phyloP scores from a whole-genome alignment of 2,113 vertebrate genomes.

The Meleagris gallopavo region DNA sequence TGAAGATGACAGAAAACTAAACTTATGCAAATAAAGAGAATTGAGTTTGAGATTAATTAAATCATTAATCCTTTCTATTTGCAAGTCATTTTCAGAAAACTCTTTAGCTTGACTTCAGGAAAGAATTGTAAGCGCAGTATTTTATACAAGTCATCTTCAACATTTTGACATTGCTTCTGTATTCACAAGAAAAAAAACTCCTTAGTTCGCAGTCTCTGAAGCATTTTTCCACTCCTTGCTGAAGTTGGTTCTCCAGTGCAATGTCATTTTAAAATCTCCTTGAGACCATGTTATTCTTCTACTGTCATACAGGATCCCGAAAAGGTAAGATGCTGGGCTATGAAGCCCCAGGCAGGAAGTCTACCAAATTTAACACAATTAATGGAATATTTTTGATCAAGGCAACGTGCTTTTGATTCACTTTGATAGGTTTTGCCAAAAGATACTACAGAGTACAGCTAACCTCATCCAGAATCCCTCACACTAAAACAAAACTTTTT shows the following conservation, averaged over 20 bases:
- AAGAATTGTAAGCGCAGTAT: neutral
- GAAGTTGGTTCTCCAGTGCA: neutral
- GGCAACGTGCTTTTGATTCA: neutral
- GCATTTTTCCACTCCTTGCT: neutral
- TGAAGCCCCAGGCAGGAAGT: accelerated
- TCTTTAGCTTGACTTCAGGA: neutral
- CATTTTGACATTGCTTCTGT: neutral
- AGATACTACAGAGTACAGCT: neutral
- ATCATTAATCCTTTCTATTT: neutral
- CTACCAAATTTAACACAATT: neutral
- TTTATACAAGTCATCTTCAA: neutral
- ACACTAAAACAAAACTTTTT: neutral
- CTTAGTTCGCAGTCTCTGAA: neutral
- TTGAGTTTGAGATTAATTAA: neutral
- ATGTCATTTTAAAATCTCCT: neutral
- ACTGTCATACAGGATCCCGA: neutral
- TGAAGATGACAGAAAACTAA: neutral
- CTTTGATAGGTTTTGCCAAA: neutral
- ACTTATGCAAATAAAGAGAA: neutral
- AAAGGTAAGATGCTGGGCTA: neutral
- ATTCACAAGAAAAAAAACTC: neutral
- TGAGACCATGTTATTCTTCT: neutral
- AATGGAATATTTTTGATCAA: neutral
- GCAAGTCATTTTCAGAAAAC: neutral
- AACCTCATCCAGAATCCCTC: neutral